phyloP scores from a whole-genome alignment of 92 coral and sea anemone genomes.

The Epizoanthus rinbou region DNA sequence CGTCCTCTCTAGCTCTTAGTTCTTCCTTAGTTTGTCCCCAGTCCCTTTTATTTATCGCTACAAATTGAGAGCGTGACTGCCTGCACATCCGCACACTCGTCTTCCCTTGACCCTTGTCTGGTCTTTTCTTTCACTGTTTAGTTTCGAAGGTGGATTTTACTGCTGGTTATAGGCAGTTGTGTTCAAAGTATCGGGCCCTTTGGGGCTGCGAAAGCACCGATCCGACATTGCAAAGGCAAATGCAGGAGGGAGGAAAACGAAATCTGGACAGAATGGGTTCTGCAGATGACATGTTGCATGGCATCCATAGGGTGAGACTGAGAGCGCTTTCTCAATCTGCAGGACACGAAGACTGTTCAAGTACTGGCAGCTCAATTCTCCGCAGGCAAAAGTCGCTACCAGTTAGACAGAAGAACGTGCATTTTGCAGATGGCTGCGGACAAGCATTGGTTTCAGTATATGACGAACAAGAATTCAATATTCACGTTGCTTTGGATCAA shows the following conservation, averaged over 20 bases:
- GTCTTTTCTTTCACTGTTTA: background rate
- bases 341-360: slow-evolving; percentile 48
- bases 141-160: background rate
- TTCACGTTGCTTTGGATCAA: slow-evolving; percentile 80
- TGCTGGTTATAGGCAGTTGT: slow-evolving; percentile 24
- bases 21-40: too few relatives aligned
- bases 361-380: slow-evolving; percentile 79
- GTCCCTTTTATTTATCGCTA: too few relatives aligned
- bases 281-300: slow-evolving; percentile 52
- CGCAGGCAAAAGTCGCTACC: slow-evolving; percentile 88
- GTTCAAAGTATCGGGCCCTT: slow-evolving; percentile 14
- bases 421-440: slow-evolving; percentile 97
- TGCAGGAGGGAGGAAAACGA: slow-evolving; percentile 2
- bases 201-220: slow-evolving; percentile 28
- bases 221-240: background rate
- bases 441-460: slow-evolving; percentile 90
- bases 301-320: slow-evolving; percentile 53
- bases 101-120: too few relatives aligned
- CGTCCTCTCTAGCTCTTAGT: too few relatives aligned
- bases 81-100: too few relatives aligned
- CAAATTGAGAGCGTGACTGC: too few relatives aligned
- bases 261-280: slow-evolving; percentile 29
- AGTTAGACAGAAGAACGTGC: slow-evolving; percentile 78
- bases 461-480: slow-evolving; percentile 89
- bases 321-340: slow-evolving; percentile 40